Evolutionary conservation across 2,888 invertebrate genomes (phyloP), one percentile per base, ranked within the genome.

Genomic region (Auanema sp.): DNA sequence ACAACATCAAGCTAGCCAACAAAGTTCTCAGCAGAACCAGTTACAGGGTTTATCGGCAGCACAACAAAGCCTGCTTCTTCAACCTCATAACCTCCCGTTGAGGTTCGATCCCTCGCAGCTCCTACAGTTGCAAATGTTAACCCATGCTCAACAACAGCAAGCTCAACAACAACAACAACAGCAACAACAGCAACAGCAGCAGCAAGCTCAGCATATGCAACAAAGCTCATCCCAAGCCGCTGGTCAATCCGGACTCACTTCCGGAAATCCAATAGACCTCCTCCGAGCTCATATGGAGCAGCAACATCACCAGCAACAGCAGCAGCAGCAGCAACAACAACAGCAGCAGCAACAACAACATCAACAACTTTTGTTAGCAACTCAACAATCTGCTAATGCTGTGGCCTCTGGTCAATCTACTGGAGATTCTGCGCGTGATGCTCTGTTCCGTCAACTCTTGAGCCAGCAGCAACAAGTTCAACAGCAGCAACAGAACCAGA

Each of bases 251-350:
- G 56, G 57, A 16, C 23, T 62, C 43, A 8, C 33, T 8, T 33
- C 33, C 8, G 33, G 33, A 33, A 33, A 33, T 33, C 4, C 33
- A 5, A 33, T 33, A 33, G 62, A 62, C 12, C 24, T 62, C 10
- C 21, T 62, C 6, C 40, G 62, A 3, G 62, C 62, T 10, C 62
- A 62, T 23, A 42, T 56, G 52, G 62, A 62, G 43, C 56, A 57
- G n/a, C 62, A 62, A 10, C 47, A 47, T 18, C 47, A 47, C 21
- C 47, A 47, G 24, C 54, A 55, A 21, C 33, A 56, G 56, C 25
- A 56, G 2, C 50, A 33, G 11, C 18, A 18, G 16, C 49, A 56
- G 25, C 57, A 56, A 40, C 41, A 25, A 18, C 44, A 61, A 25
- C 42, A 44, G 6, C 50, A 56, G 40, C 33, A 33, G 33, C 33